A percentile compares a stretch with the other conserved stretches of the same genome.
These are phyloP conservation scores for Mayetiola destructor DNA, from an alignment of 2,888 invertebrate genomes.

Conservation along the genomic window DNA sequence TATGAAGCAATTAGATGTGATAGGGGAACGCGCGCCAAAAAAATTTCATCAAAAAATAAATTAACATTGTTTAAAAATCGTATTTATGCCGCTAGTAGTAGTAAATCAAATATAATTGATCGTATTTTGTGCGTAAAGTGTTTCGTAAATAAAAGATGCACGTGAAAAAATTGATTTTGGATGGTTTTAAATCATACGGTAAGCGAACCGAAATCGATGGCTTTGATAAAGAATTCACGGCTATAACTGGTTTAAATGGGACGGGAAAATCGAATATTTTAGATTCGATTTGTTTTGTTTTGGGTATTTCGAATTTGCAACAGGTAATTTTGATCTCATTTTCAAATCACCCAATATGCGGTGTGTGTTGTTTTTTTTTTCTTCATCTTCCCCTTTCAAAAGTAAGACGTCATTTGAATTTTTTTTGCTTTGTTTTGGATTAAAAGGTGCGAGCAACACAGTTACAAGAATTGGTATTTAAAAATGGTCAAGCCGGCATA, in stretches of 20 bases:
- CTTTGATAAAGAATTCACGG: slow-evolving; percentile 92
- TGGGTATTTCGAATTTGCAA: slow-evolving; percentile 84
- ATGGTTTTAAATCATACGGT: slow-evolving; percentile 98
- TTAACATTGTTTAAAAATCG: too few relatives aligned
- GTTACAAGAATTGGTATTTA: slow-evolving; percentile 92
- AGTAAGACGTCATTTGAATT: neutral
- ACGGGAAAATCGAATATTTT: slow-evolving; percentile 96
- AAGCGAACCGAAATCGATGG: slow-evolving; percentile 78
- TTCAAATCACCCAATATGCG: neutral
- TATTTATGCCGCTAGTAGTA: too few relatives aligned
- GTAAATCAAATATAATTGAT: too few relatives aligned
- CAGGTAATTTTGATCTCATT: slow-evolving; percentile 47
- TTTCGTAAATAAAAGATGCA: slow-evolving; percentile 69
- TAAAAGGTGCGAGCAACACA: slow-evolving; percentile 76
- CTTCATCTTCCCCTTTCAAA: too few relatives aligned
- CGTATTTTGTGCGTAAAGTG: too few relatives aligned
- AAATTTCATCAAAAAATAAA: too few relatives aligned
- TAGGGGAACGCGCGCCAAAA: neutral
- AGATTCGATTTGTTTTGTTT: slow-evolving; percentile 93
- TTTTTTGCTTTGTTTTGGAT: neutral
- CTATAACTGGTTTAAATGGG: slow-evolving; percentile 95
- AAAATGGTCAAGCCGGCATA: slow-evolving; percentile 91
- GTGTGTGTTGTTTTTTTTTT: neutral
- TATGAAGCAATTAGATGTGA: neutral
- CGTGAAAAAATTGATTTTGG: slow-evolving; percentile 80